Evolutionary conservation across 2,113 vertebrate genomes (phyloP), one percentile per base, ranked within the genome.

Genomic region (Mustela nigripes): DNA sequence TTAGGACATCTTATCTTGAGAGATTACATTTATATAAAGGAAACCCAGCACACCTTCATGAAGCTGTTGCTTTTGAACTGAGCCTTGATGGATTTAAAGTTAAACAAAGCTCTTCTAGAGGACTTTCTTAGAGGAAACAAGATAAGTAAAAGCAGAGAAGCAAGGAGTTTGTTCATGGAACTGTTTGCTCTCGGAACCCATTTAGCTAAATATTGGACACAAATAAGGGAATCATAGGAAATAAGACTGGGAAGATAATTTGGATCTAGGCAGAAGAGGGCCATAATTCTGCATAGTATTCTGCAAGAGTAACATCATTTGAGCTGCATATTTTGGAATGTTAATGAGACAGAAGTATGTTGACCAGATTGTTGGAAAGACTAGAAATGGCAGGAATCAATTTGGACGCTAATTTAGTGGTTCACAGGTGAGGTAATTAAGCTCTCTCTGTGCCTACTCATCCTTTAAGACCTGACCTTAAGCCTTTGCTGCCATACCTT

Each of bases 31-130:
- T 89, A 76, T 93, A 84, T 92, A 74, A 92, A 92, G 42, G 22
- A 86, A 89, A 90, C 36, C 24, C 28, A 53, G 83, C 45, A 94
- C 85, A 16, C 6, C 11, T 81, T 86, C 28, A 63, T 81, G 19
- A 93, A 69, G 22, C 22, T 39, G 10, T 16, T 94, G 42, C n/a
- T 81, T 96, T 90, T 82, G 56, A 81, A 1, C 45, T 81, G 36
- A 85, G 10, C n/a, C 33, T 88, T 93, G 74, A 83, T 83, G 19
- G 28, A 78, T 83, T 85, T 83, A 87, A 81, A 93, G 36, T 92
- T 84, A 62, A 93, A n/a, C 50, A 82, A 50, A 80, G 4, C 14
- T 69, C 82, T 42, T 12, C 33, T 45, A 62, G 84, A 79, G 53
- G 33, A 65, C 33, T 65, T 89, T 28, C 48, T 90, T 85, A 93